Evolutionary conservation across 2,888 invertebrate genomes (phyloP).

Genomic region (Cheilosia grossa): DNA sequence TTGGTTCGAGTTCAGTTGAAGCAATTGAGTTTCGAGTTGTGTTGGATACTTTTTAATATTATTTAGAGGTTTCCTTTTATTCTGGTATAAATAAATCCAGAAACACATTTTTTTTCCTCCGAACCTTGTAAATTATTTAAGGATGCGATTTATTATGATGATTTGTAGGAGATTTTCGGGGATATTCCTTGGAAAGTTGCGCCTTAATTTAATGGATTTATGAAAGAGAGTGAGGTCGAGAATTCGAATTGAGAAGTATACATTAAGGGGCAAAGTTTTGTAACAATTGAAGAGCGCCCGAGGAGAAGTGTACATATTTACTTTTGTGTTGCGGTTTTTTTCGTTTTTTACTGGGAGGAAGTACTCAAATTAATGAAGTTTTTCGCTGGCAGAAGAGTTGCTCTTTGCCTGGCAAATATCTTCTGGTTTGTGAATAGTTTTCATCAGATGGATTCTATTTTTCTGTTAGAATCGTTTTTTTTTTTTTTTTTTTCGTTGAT

Average conservation of each 20-base stretch:
- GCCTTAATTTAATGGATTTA: constrained; percentile 62
- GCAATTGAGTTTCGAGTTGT: constrained; percentile 65
- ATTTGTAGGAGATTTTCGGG: constrained; percentile 57
- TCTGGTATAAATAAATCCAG: constrained; percentile 24
- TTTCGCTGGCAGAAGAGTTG: constrained; percentile 10
- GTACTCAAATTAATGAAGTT: constrained; percentile 57
- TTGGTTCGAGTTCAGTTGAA: constrained; percentile 16
- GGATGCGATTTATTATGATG: constrained; percentile 70
- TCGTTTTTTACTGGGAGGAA: background rate
- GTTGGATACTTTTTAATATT: constrained; percentile 66
- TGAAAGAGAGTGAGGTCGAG: constrained; percentile 8
- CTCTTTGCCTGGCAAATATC: background rate
- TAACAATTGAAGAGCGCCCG: constrained; percentile 41
- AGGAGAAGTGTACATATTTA: no score
- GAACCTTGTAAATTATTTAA: constrained; percentile 61
- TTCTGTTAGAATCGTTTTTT: no score
- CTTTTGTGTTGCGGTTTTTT: no score
- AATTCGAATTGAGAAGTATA: background rate
- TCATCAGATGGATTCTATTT: no score
- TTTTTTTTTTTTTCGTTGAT: no score
- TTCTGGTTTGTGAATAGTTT: no score
- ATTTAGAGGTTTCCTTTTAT: constrained; percentile 61
- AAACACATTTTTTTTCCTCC: constrained; percentile 14
- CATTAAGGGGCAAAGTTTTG: constrained; percentile 38
- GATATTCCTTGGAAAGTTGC: constrained; percentile 41